Evolutionary conservation across 1,140 invertebrate genomes (phyloP), one percentile per base, ranked within the genome.

Genomic region (Alviniconcha marisindica): DNA sequence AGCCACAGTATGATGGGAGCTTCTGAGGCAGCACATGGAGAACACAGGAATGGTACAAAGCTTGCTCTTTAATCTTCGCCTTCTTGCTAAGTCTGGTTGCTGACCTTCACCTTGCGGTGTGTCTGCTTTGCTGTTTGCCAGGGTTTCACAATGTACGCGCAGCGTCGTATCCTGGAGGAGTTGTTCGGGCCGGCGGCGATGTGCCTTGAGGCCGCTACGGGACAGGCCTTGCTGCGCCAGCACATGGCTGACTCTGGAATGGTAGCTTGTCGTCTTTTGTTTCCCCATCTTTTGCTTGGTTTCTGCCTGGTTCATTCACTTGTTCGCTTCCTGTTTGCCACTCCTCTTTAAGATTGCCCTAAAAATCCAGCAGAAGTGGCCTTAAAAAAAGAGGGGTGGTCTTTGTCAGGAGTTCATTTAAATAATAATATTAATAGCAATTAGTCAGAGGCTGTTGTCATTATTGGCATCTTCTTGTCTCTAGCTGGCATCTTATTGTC

Each of bases 91-190:
- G 44, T 82, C 18, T 48, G 5, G 18, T 14, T 40, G n/a, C 40
- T 18, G 48, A 0, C 63, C 31, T 71, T 56, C 5, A 28, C 38
- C 21, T 77, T 79, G 18, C 21, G n/a, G 24, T 48, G 31, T 38
- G 5, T 54, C 24, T 79, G 38, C 7, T n/a, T 14, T 80, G 77
- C 56, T 81, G 51, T 40, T 54, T 84, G 73, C 42, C 54, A 88
- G 87, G 97, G 97, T 0, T 98, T 98, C 91, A 99, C 98, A 21
- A 89, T 89, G 88, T 89, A 84, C 86, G 88, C 83, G 36, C 84
- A 89, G 60, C 84, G 87, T 31, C 76, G 87, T 36, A 89, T 89
- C 28, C 76, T 84, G 74, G 84, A 88, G n/a, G 76, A 85, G 33
- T 31, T 89, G 51, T 83, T 79, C 66, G 88, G 88, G 4, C 51